Evolutionary conservation across 2,888 invertebrate species (phyloP).

Genomic region (Chrysolina americana): DNA sequence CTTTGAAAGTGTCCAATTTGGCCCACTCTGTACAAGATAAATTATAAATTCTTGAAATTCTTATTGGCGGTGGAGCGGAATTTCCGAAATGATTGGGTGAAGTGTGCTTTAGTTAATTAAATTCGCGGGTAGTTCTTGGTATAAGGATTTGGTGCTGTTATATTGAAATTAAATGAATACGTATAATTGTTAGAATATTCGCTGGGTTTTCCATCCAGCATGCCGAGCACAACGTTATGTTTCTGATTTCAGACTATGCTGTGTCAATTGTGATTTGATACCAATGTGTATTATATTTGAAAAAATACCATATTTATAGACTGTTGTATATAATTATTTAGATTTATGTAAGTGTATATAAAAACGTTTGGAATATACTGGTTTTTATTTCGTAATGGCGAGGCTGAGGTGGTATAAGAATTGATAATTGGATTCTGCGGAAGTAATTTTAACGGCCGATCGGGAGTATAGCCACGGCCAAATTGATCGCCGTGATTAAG

Average conservation of each 20-base stretch:
- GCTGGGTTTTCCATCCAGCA: background rate
- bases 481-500: no score
- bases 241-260: conserved; percentile 9
- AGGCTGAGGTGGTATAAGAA: no score
- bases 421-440: no score
- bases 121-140: background rate
- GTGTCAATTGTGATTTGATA: conserved; percentile 22
- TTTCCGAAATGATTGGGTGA: no score
- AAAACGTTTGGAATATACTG: conserved; percentile 7
- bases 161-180: background rate
- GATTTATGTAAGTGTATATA: conserved; percentile 19
- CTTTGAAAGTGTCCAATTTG: no score
- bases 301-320: conserved; percentile 20
- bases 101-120: no score
- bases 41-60: no score
- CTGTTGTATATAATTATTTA: conserved; percentile 27
- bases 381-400: background rate
- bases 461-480: no score
- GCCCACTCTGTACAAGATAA: no score
- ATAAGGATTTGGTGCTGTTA: background rate
- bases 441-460: no score
- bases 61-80: no score
- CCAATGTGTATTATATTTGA: conserved; percentile 9
- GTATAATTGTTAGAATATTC: background rate
- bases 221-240: conserved; percentile 1